Conservation (phyloP, 1,140 invertebrate genomes). For the Galleria mellonella region DNA sequence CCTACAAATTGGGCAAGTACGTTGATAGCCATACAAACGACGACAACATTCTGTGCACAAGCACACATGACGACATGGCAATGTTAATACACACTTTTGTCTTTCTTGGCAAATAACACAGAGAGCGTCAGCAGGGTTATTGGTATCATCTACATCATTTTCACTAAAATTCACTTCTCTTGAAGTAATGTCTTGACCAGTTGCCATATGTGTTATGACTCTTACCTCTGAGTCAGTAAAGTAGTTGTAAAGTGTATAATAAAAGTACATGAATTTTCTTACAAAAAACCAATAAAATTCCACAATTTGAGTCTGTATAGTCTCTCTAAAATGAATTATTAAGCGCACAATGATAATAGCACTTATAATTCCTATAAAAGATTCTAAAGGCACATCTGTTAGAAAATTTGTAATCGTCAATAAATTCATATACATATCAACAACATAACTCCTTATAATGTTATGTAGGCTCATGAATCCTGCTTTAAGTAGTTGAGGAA, state of each 20-base stretch:
- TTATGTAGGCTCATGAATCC: constrained; percentile 30
- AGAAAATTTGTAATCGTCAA: constrained; percentile 57
- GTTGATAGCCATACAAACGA: constrained; percentile 57
- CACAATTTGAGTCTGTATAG: constrained; percentile 27
- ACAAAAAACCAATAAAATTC: constrained; percentile 45
- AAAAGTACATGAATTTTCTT: constrained; percentile 47
- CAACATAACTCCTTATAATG: constrained; percentile 17
- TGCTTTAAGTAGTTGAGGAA: constrained; percentile 42
- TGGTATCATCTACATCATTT: constrained; percentile 24
- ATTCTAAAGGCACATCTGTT: constrained; percentile 65
- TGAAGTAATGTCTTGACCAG: constrained; percentile 29
- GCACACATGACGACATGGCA: constrained; percentile 65
- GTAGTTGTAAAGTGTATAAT: constrained; percentile 57
- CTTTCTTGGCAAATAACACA: constrained; percentile 65
- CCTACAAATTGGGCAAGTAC: constrained; percentile 63
- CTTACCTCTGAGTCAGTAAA: constrained; percentile 52
- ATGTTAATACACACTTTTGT: constrained; percentile 60
- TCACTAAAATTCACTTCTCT: constrained; percentile 21
- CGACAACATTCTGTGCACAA: constrained; percentile 60
- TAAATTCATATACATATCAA: constrained; percentile 45
- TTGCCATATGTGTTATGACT: constrained; percentile 46
- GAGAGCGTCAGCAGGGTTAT: constrained; percentile 40
- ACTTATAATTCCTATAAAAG: constrained; percentile 52
- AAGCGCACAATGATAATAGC: constrained; percentile 45
- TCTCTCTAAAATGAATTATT: constrained; percentile 42